phyloP scores from a whole-genome alignment of 2,888 invertebrate species.

The Dione vanillae region DNA sequence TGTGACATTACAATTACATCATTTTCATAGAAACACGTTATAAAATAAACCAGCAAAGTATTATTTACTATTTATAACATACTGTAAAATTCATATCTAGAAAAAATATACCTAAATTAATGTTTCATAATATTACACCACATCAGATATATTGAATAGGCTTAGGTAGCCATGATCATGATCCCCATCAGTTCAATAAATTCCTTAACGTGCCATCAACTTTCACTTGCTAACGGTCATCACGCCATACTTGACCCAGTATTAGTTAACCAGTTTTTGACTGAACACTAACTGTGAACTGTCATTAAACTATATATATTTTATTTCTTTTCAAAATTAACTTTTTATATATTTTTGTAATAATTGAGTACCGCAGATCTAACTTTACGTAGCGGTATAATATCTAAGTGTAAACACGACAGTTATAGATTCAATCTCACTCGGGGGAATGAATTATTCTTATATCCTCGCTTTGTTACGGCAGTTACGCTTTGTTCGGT shows the following conservation, averaged over 20 bases:
- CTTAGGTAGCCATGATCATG: conserved; percentile 9
- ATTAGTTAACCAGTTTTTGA: conserved; percentile 37
- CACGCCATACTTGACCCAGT: conserved; percentile 47
- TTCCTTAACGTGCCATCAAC: conserved; percentile 49
- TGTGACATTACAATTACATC: not conserved
- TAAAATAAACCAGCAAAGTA: not conserved
- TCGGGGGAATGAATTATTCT: too few species aligned
- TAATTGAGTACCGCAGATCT: too few species aligned
- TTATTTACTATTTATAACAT: too few species aligned
- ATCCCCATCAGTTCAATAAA: conserved; percentile 43
- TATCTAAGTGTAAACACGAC: too few species aligned
- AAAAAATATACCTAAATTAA: too few species aligned
- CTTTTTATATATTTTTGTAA: not conserved
- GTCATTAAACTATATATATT: not conserved
- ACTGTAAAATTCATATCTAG: too few species aligned
- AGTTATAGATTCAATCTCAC: too few species aligned
- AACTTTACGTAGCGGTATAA: too few species aligned
- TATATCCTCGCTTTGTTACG: too few species aligned
- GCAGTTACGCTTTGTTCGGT: too few species aligned
- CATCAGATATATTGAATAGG: not conserved
- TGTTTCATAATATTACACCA: not conserved
- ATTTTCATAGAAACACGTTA: not conserved
- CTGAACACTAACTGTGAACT: not conserved
- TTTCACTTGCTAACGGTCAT: conserved; percentile 53
- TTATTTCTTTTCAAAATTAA: not conserved